These are phyloP conservation scores for Pachyramphus minor DNA, from an alignment of 2,113 vertebrate genomes.

Conservation along the genomic window DNA sequence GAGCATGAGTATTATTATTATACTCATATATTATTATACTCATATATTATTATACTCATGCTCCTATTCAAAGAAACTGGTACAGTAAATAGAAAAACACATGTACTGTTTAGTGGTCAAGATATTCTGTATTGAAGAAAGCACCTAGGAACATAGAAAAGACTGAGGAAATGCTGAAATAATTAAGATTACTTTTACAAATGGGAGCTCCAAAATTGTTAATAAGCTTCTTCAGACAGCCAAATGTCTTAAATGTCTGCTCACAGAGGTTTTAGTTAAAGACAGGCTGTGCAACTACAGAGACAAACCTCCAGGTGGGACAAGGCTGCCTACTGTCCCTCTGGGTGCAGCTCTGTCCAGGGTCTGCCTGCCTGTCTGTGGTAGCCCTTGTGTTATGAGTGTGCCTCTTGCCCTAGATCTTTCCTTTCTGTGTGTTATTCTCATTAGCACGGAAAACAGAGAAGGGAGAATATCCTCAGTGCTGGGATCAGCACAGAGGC, in stretches of 20 bases:
- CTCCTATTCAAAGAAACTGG: background rate
- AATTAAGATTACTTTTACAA: background rate
- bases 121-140: background rate
- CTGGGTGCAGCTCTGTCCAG: background rate
- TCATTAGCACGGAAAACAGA: background rate
- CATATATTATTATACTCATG: too few relatives aligned
- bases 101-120: background rate
- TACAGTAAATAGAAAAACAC: background rate
- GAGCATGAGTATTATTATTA: too few relatives aligned
- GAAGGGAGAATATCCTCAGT: background rate
- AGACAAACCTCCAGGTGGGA: background rate
- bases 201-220: background rate
- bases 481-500: too few relatives aligned
- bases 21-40: too few relatives aligned
- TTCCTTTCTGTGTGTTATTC: background rate
- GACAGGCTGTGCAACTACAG: background rate
- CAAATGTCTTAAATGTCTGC: background rate
- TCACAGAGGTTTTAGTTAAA: background rate
- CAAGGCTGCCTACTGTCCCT: background rate
- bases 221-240: background rate
- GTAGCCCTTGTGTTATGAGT: rapidly evolving
- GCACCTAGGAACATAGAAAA: background rate
- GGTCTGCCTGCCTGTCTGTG: background rate
- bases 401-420: background rate
- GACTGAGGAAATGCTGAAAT: background rate